A percentile compares a stretch with the other conserved stretches of the same genome.
These are phyloP conservation scores for Sussaba pulchella DNA, from an alignment of 2,888 invertebrate species.

Conservation along the genomic window DNA sequence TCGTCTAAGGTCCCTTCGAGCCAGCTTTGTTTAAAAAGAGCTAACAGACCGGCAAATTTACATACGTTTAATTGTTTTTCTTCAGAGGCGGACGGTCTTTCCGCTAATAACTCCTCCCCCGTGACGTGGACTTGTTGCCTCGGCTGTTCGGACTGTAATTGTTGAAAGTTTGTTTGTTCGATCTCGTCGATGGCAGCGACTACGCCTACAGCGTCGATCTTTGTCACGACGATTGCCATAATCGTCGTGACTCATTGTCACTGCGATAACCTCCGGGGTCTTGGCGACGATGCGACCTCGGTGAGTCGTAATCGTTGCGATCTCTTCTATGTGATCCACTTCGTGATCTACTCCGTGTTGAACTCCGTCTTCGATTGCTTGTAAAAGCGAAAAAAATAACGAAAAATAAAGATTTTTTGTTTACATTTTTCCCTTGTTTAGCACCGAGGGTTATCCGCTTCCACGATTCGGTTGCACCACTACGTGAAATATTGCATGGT, in stretches of 20 bases:
- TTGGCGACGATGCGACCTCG: too few relatives aligned
- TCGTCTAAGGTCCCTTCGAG: constrained; percentile 53
- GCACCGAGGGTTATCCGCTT: background rate
- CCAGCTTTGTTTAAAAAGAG: constrained; percentile 45
- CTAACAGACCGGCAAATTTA: constrained; percentile 62
- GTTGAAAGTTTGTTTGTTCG: constrained; percentile 39
- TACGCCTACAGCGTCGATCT: too few relatives aligned
- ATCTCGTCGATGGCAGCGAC: too few relatives aligned
- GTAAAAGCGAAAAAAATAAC: background rate
- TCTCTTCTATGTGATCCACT: constrained; percentile 17
- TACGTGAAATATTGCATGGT: background rate
- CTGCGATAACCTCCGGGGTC: too few relatives aligned
- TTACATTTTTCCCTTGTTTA: background rate
- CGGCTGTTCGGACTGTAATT: constrained; percentile 36
- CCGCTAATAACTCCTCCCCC: constrained; percentile 21
- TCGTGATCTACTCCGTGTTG: constrained; percentile 22
- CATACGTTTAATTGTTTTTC: constrained; percentile 39
- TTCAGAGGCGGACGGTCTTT: constrained; percentile 25
- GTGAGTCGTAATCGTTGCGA: too few relatives aligned
- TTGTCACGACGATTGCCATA: too few relatives aligned
- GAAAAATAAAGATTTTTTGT: background rate
- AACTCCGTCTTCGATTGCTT: constrained; percentile 6
- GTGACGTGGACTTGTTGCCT: constrained; percentile 26
- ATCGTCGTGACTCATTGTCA: too few relatives aligned
- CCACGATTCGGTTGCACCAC: constrained; percentile 11